Percentiles rank a stretch among this genome's conserved stretches.
Evolutionary conservation across 2,113 vertebrate genomes (phyloP).

Genomic region (Cacatua alba): DNA sequence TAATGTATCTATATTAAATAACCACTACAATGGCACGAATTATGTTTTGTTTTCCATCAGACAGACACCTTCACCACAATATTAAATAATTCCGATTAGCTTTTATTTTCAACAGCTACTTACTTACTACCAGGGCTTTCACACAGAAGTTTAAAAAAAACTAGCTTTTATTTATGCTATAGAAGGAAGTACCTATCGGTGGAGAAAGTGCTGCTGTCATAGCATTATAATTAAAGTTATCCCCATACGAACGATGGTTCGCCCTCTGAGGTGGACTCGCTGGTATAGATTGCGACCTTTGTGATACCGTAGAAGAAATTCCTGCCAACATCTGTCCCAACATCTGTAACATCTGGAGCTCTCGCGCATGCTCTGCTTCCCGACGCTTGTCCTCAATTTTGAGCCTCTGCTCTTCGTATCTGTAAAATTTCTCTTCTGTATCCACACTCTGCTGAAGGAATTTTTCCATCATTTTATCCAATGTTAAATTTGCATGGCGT

Average conservation of each 20-base stretch:
- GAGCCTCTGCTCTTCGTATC: conserved; percentile 86
- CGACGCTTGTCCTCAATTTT: conserved; percentile 86
- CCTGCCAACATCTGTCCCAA: conserved; percentile 88
- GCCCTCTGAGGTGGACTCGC: conserved; percentile 62
- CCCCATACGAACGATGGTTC: conserved; percentile 67
- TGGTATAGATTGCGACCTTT: conserved; percentile 52
- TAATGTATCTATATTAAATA: neutral
- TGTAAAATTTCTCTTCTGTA: conserved; percentile 86
- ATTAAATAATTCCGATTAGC: neutral
- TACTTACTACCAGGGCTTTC: conserved; percentile 32
- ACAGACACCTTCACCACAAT: conserved; percentile 40
- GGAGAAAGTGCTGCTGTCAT: conserved; percentile 72
- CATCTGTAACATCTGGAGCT: conserved; percentile 92
- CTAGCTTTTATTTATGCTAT: conserved; percentile 37
- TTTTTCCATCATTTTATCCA: conserved; percentile 91
- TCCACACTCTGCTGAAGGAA: conserved; percentile 89
- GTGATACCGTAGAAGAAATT: conserved; percentile 76
- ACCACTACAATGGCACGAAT: neutral
- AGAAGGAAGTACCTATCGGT: conserved; percentile 80
- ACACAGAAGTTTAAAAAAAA: conserved; percentile 11
- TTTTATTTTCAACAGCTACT: conserved; percentile 41
- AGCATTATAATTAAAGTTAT: conserved; percentile 76
- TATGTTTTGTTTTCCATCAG: neutral
- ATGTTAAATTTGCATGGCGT: conserved; percentile 77
- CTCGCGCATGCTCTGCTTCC: conserved; percentile 85